Evolutionary conservation across 2,888 invertebrate species (phyloP).

Genomic region (Synergus gifuensis): DNA sequence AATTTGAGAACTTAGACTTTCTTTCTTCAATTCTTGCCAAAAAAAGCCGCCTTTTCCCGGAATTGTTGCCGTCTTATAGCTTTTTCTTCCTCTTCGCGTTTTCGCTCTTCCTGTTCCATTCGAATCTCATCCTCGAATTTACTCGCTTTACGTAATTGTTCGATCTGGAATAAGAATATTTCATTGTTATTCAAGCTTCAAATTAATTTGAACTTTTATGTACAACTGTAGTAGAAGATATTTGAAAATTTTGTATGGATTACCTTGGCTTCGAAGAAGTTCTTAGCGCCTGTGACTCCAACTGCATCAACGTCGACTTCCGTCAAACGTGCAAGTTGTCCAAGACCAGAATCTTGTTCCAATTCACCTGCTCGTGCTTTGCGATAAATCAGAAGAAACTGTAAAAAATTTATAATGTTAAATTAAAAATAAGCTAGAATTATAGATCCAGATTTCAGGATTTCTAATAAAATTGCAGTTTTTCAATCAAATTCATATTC

Average conservation of each 20-base stretch:
- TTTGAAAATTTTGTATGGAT: slow-evolving; percentile 31
- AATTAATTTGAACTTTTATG: not conserved
- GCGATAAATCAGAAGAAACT: slow-evolving; percentile 87
- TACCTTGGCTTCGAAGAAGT: slow-evolving; percentile 96
- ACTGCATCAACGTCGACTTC: slow-evolving; percentile 97
- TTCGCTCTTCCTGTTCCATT: slow-evolving; percentile 93
- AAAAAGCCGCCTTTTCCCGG: slow-evolving; percentile 92
- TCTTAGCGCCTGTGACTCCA: slow-evolving; percentile 96
- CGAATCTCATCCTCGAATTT: slow-evolving; percentile 96
- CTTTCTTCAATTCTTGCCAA: slow-evolving; percentile 79
- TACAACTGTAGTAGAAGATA: not conserved
- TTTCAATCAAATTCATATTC: no score
- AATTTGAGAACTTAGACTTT: not conserved
- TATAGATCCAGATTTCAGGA: not conserved
- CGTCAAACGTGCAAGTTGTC: slow-evolving; percentile 90
- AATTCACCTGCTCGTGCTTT: slow-evolving; percentile 96
- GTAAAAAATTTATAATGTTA: slow-evolving; percentile 49
- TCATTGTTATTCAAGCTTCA: not conserved
- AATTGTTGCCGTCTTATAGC: slow-evolving; percentile 90
- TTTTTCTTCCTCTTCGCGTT: slow-evolving; percentile 90
- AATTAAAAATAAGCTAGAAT: not conserved
- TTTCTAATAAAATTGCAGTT: not conserved
- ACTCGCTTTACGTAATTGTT: slow-evolving; percentile 88
- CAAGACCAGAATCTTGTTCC: slow-evolving; percentile 90
- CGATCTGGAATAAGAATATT: slow-evolving; percentile 82